phyloP scores from a whole-genome alignment of 2,113 vertebrate species.

The Steatornis caripensis region DNA sequence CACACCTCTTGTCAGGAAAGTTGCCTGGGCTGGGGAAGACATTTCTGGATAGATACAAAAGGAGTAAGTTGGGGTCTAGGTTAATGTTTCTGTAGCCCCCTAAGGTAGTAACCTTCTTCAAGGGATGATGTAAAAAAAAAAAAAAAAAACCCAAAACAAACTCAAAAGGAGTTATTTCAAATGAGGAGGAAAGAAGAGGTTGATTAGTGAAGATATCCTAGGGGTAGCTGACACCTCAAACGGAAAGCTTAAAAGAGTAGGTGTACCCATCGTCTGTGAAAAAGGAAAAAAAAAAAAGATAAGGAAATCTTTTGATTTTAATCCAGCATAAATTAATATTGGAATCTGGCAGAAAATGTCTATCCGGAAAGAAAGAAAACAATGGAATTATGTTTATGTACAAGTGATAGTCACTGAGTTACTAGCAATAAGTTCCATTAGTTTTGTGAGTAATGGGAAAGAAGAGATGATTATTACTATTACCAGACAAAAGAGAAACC shows the following conservation, averaged over 20 bases:
- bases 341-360: neutral
- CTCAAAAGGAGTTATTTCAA: neutral
- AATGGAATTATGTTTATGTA: neutral
- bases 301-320: neutral
- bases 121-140: neutral
- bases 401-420: neutral
- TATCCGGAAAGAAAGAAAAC: neutral
- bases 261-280: neutral
- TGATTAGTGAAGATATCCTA: neutral
- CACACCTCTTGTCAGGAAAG: too few species aligned
- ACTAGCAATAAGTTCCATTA: neutral
- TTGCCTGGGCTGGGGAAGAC: neutral
- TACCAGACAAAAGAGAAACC: neutral
- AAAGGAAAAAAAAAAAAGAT: neutral
- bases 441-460: neutral
- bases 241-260: neutral
- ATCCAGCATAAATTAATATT: neutral
- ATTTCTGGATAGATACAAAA: neutral
- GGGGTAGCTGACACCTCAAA: neutral
- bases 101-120: neutral
- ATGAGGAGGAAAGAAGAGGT: neutral
- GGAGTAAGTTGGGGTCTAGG: neutral
- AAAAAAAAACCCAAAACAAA: too few species aligned
- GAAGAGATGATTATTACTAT: neutral
- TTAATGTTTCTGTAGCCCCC: neutral